Conservation (phyloP, 2,888 invertebrate species). For the Muscina levida region DNA sequence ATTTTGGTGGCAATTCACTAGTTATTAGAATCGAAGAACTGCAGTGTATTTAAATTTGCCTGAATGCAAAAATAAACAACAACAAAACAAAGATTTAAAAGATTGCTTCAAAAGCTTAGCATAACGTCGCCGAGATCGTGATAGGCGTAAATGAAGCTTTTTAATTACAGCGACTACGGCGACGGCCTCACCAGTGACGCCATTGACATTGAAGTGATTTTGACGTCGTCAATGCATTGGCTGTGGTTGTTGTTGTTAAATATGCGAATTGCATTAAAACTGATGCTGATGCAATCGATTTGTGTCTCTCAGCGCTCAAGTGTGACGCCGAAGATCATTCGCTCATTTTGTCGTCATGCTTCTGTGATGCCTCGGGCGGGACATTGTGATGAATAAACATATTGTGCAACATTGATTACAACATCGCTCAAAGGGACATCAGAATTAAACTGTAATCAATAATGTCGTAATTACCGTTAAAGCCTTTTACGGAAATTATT, state of each 20-base stretch:
- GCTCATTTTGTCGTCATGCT: not conserved
- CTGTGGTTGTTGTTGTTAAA: not conserved
- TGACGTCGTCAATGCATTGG: not conserved
- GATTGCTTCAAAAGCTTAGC: slow-evolving; percentile 33
- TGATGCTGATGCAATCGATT: slow-evolving; percentile 2
- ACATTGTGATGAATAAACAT: not conserved
- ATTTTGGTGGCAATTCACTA: too few relatives aligned
- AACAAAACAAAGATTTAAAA: not conserved
- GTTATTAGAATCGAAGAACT: too few relatives aligned
- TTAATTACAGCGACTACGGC: slow-evolving; percentile 55
- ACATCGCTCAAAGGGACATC: slow-evolving; percentile 15
- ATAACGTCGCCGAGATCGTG: slow-evolving; percentile 39
- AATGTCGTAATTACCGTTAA: not conserved
- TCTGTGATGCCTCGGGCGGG: not conserved
- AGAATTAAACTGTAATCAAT: slow-evolving; percentile 10
- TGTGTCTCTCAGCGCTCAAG: not conserved
- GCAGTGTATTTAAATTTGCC: not conserved
- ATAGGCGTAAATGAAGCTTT: slow-evolving; percentile 57
- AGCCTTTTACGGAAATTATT: slow-evolving; percentile 21
- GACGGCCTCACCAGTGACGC: slow-evolving; percentile 54
- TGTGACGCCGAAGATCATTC: not conserved
- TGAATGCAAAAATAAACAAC: not conserved
- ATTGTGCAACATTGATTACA: not conserved
- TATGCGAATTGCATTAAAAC: not conserved
- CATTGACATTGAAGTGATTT: slow-evolving; percentile 58